These are phyloP conservation scores for Drosophila neutralis DNA, from an alignment of 2,888 invertebrate species.

Conservation along the genomic window DNA sequence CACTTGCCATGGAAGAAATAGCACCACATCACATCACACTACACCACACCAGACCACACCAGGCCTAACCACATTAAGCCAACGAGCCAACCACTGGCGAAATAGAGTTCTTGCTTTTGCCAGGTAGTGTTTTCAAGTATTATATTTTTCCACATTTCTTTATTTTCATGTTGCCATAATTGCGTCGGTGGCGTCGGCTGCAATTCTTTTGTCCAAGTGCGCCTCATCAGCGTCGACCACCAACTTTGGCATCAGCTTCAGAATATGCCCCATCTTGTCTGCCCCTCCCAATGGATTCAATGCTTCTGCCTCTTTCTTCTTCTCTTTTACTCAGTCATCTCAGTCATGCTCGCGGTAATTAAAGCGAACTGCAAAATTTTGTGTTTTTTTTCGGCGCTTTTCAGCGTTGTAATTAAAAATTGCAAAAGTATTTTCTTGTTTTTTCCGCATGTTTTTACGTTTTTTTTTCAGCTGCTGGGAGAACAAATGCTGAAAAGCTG, in stretches of 20 bases:
- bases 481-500: conserved; percentile 65
- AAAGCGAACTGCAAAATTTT: conserved; percentile 67
- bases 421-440: conserved; percentile 65
- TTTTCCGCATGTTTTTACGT: conserved; percentile 4
- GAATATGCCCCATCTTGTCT: conserved; percentile 33
- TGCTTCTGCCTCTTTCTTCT: conserved; percentile 16
- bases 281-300: conserved; percentile 8
- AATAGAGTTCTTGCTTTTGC: conserved; percentile 60
- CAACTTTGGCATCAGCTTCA: conserved; percentile 45
- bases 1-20: conserved; percentile 69
- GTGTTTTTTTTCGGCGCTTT: conserved; percentile 71
- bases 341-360: conserved; percentile 67
- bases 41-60: conserved; percentile 9
- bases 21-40: conserved; percentile 25
- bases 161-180: conserved; percentile 77
- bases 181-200: conserved; percentile 58
- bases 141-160: conserved; percentile 72
- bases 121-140: conserved; percentile 71
- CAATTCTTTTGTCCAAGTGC: conserved; percentile 78
- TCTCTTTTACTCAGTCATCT: conserved; percentile 1
- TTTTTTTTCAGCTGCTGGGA: conserved; percentile 20
- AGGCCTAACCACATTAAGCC: conserved; percentile 49
- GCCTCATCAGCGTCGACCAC: conserved; percentile 68
- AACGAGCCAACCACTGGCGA: conserved; percentile 56
- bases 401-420: conserved; percentile 79